Evolutionary conservation across 2,113 vertebrate genomes (phyloP), one percentile per base, ranked within the genome.

Genomic region (Mustela nigripes): DNA sequence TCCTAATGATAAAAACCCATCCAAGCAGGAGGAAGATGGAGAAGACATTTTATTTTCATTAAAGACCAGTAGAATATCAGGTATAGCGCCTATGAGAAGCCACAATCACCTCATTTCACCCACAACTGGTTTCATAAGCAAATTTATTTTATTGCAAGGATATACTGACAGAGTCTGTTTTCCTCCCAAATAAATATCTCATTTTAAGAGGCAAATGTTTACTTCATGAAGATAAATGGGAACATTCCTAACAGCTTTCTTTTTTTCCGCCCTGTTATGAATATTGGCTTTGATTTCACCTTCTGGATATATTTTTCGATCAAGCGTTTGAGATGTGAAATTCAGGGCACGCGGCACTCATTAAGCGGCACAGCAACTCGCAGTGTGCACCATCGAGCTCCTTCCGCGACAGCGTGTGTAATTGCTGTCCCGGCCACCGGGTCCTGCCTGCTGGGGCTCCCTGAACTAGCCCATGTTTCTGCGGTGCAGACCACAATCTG

Each of bases 121-220:
- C 56, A 96, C 80, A 97, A 81, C n/a, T 76, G 80, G 48, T 89
- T 94, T 94, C 36, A 83, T 83, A 95, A 98, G 76, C 74, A 95
- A 84, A 71, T 91, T 83, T 85, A 11, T 67, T 50, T 87, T 79
- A 86, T 73, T 90, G 18, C 48, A 96, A 96, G 69, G 21, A 89
- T 63, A 45, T 2, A 0, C 24, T 87, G 78, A 5, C 10, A 58
- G 83, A 62, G 53, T 89, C 94, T 73, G 50, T 94, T 36, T 95
- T 96, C 39, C 24, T 93, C 62, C 18, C 88, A 96, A 94, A 91
- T 73, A 94, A 93, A 67, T 85, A 82, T 56, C 22, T 62, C 91
- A 95, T 96, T 93, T 62, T 79, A 91, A 58, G 79, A 98, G 53
- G 67, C 65, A 92, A 96, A 95, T 90, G 21, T 63, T 97, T 74